Conservation (phyloP, 92 coral and sea anemone genomes). For the Siderastrea radians region DNA sequence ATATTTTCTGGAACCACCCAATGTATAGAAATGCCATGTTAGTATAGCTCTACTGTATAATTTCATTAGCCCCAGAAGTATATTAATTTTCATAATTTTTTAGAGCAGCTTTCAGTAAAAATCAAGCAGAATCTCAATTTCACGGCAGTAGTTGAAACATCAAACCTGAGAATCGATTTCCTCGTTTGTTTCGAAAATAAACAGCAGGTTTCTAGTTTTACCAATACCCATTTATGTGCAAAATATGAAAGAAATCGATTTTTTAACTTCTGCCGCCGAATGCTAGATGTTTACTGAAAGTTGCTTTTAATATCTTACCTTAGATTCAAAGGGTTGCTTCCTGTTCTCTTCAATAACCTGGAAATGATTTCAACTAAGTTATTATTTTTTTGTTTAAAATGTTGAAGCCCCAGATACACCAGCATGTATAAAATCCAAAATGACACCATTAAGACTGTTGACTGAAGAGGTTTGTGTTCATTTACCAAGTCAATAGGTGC, state of each 20-base stretch:
- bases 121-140: too few species aligned
- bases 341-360: conserved; percentile 91
- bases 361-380: background rate
- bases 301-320: conserved; percentile 54
- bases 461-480: background rate
- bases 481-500: conserved; percentile 91
- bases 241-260: too few species aligned
- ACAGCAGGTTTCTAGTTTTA: too few species aligned
- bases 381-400: background rate
- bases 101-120: background rate
- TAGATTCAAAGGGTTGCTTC: conserved; percentile 93
- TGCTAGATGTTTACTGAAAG: background rate
- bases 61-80: too few species aligned
- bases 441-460: background rate
- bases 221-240: too few species aligned
- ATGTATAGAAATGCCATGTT: too few species aligned
- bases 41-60: too few species aligned
- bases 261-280: background rate
- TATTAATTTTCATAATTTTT: background rate
- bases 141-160: too few species aligned
- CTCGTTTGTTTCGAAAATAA: too few species aligned
- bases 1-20: too few species aligned
- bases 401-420: background rate
- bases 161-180: too few species aligned
- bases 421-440: background rate